phyloP scores from a whole-genome alignment of 2,113 vertebrate genomes.

The Pollachius pollachius region DNA sequence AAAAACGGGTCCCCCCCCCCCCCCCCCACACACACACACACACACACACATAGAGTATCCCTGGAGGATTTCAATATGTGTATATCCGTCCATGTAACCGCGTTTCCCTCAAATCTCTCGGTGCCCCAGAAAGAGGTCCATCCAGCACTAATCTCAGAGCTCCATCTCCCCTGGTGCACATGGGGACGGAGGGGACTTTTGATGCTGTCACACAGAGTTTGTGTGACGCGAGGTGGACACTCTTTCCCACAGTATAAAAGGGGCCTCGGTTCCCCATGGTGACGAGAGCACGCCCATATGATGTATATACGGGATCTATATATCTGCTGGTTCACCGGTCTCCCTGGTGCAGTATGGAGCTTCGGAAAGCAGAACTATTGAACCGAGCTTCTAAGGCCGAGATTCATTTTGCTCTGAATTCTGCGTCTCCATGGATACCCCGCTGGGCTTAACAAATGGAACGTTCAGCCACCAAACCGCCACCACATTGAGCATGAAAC shows the following conservation, averaged over 20 bases:
- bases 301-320: constrained; percentile 7
- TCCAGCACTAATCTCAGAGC: constrained; percentile 33
- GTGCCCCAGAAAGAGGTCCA: constrained; percentile 35
- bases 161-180: constrained; percentile 39
- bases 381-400: too few relatives aligned
- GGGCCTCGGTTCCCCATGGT: constrained; percentile 27
- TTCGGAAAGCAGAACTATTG: too few relatives aligned
- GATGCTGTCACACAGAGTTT: constrained; percentile 58
- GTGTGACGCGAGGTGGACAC: constrained; percentile 42
- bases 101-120: constrained; percentile 40
- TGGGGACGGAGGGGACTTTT: constrained; percentile 36
- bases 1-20: constrained; percentile 31
- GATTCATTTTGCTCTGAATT: too few relatives aligned
- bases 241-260: constrained; percentile 59
- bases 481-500: too few relatives aligned
- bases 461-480: too few relatives aligned
- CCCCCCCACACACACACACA: too few relatives aligned
- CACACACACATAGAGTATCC: neutral
- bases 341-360: too few relatives aligned
- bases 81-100: constrained; percentile 43
- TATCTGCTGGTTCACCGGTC: too few relatives aligned
- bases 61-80: constrained; percentile 44
- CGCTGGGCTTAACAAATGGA: too few relatives aligned
- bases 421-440: too few relatives aligned
- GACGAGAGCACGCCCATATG: constrained; percentile 2